Base-by-base conservation (phyloP, 2,113 vertebrate species). In the Puntigrus tetrazona region DNA sequence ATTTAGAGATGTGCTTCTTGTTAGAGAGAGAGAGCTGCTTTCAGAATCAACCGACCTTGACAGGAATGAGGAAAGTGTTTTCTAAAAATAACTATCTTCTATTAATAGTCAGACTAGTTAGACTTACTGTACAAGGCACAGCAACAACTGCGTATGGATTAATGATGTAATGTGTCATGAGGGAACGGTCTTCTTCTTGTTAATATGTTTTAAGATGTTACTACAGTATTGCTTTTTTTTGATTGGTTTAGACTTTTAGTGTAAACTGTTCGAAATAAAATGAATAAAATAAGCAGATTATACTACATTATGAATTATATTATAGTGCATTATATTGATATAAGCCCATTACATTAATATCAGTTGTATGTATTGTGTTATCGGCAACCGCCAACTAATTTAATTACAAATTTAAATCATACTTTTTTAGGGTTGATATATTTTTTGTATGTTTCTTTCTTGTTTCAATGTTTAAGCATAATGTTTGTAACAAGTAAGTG, bases 31-130 rank as follows among this genome's bases (percentile, higher is more conserved):
- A 25, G 13, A 73, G 6, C 6, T 73, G n/a, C 67, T 38, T 38
- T n/a, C 1, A n/a, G 20, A 70, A 10, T 70, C 38, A 52, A n/a
- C 31, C 16, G 31, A 76, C 73, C 38, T 67, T 27, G 50, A 47
- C 55, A 81, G 45, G 79, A 69, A 81, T 31, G 45, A 50, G 34
- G 75, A 78, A 78, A 78, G 50, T 52, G 5, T 13, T 34, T 63
- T 69, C 25, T 76, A 77, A 76, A 82, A 69, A 77, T 77, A 69
- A 69, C 72, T 13, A 3, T 18, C 6, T 38, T 78, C 50, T 59
- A 78, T 38, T 78, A 78, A 75, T 34, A 57, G 57, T 47, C 47
- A 45, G 29, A 14, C 61, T 8, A 41, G 57, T 45, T 75, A n/a
- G 7, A 13, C 61, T 14, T 69, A 47, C 5, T 69, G n/a, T 81